Percentiles rank a stretch among this genome's conserved stretches.
phyloP scores from a whole-genome alignment of 2,888 invertebrate genomes.

The Taenaris catops region DNA sequence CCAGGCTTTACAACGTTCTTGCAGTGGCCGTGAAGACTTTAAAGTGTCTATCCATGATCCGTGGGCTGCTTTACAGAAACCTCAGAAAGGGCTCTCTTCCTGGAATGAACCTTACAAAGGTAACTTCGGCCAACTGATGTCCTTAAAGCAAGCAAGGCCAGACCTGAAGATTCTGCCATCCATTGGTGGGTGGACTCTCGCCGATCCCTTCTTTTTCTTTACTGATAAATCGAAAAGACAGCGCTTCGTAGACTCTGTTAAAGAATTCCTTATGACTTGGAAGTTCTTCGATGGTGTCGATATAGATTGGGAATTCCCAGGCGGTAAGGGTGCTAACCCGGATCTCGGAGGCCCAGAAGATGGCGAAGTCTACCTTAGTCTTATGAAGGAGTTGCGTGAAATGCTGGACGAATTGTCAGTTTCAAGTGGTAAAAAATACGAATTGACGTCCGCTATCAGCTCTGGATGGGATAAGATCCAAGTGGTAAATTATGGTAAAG shows the following conservation, averaged over 20 bases:
- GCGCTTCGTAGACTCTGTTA: constrained; percentile 65
- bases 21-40: constrained; percentile 70
- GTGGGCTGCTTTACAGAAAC: constrained; percentile 72
- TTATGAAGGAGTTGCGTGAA: constrained; percentile 65
- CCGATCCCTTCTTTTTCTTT: constrained; percentile 72
- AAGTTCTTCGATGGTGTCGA: constrained; percentile 74
- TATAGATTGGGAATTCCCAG: constrained; percentile 75
- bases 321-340: constrained; percentile 71
- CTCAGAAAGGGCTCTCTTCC: constrained; percentile 64
- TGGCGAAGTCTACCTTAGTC: constrained; percentile 53
- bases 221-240: constrained; percentile 56
- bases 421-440: constrained; percentile 64
- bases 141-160: constrained; percentile 65
- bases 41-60: constrained; percentile 72
- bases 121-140: constrained; percentile 71
- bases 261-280: constrained; percentile 69
- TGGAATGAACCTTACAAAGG: constrained; percentile 76
- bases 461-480: constrained; percentile 75
- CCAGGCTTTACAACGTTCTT: constrained; percentile 68
- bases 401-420: constrained; percentile 63
- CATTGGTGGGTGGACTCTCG: constrained; percentile 69
- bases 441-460: constrained; percentile 71
- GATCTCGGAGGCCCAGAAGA: constrained; percentile 63
- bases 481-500: constrained; percentile 64
- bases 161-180: constrained; percentile 69